Percentiles rank a stretch among this genome's conserved stretches.
These are phyloP conservation scores for Oryzias woworae DNA, from an alignment of 2,113 vertebrate species.

Conservation along the genomic window DNA sequence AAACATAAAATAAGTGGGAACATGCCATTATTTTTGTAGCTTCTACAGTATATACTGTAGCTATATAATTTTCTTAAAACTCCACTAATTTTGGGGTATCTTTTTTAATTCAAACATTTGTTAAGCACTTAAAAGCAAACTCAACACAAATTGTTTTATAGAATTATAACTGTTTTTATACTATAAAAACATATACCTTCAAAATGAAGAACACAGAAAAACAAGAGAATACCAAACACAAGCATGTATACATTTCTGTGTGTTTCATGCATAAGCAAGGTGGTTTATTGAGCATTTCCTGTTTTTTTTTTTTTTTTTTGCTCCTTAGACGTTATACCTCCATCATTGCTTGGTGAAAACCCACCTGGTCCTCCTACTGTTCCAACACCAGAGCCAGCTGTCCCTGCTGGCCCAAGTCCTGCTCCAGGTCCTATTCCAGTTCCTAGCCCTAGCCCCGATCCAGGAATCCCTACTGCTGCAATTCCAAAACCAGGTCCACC, in stretches of 20 bases:
- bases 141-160: too few relatives aligned
- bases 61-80: neutral
- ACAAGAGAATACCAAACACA: too few relatives aligned
- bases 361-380: slow-evolving; percentile 43
- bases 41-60: neutral
- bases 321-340: slow-evolving; percentile 27
- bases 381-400: slow-evolving; percentile 51
- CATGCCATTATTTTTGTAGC: too few relatives aligned
- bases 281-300: too few relatives aligned
- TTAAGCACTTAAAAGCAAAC: too few relatives aligned
- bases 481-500: slow-evolving; percentile 35
- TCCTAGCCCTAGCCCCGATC: slow-evolving; percentile 44
- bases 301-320: neutral
- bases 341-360: slow-evolving; percentile 45
- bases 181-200: too few relatives aligned
- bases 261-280: too few relatives aligned
- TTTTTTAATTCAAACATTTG: neutral
- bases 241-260: too few relatives aligned
- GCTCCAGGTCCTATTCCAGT: slow-evolving; percentile 54
- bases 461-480: slow-evolving; percentile 46
- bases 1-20: too few relatives aligned
- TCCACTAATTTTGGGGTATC: neutral
- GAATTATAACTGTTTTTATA: too few relatives aligned
- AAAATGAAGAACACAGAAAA: too few relatives aligned
- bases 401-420: slow-evolving; percentile 29